Percentiles rank a stretch among this genome's conserved stretches.
Conservation (phyloP, 2,888 invertebrate species). For the Drosophila macrothrix region DNA sequence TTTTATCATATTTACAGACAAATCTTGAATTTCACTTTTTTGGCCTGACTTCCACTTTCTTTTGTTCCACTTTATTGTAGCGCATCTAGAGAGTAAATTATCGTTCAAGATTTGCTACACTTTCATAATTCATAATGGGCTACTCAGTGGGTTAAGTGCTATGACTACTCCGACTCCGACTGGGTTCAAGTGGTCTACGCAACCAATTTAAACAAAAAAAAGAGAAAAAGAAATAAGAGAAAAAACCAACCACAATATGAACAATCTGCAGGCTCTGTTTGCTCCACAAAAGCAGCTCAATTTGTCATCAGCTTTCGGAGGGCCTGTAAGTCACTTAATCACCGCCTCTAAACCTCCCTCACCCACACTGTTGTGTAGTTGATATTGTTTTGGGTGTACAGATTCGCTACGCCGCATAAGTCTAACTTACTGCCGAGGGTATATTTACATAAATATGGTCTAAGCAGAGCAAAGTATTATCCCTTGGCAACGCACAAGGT, state of each 20-base stretch:
- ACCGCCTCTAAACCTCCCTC: conserved; percentile 18
- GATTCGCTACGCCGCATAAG: conserved; percentile 71
- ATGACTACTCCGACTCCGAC: conserved; percentile 21
- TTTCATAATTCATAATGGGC: conserved; percentile 50
- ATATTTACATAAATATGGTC: conserved; percentile 53
- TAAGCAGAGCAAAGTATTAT: conserved; percentile 48
- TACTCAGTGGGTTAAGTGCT: conserved; percentile 61
- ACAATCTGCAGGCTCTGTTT: conserved; percentile 40
- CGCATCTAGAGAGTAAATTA: conserved; percentile 4
- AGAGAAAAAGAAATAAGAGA: conserved; percentile 7
- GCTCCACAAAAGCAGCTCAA: conserved; percentile 52
- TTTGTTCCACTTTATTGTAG: conserved; percentile 17
- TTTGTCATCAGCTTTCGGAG: conserved; percentile 73
- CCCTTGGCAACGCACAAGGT: conserved; percentile 64
- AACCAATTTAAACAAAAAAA: conserved; percentile 59
- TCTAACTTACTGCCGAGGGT: conserved; percentile 46
- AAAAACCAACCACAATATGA: conserved; percentile 22
- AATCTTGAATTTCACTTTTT: neutral
- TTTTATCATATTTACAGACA: too few species aligned
- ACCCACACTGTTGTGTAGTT: conserved; percentile 14
- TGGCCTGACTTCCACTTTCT: conserved; percentile 18
- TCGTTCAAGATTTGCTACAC: conserved; percentile 48
- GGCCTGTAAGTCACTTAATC: conserved; percentile 60
- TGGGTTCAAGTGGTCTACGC: conserved; percentile 73
- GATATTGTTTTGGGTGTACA: conserved; percentile 44